A percentile compares a stretch with the other conserved stretches of the same genome.
phyloP scores from a whole-genome alignment of 2,797 vertebrate genomes.

The Morelia viridis region DNA sequence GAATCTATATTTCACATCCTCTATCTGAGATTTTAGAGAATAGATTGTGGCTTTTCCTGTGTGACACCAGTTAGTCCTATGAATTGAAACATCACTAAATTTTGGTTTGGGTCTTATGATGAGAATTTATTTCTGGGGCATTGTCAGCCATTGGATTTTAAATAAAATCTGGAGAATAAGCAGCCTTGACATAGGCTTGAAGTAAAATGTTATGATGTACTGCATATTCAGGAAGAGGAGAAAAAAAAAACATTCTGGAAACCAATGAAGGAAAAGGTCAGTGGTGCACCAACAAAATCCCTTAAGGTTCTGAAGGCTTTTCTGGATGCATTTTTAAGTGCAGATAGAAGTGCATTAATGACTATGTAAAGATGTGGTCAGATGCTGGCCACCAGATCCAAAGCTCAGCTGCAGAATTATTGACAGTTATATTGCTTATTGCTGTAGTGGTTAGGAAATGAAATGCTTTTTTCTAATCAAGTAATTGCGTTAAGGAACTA shows the following conservation, averaged over 20 bases:
- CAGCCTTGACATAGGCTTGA: constrained; percentile 43
- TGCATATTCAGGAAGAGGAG: constrained; percentile 45
- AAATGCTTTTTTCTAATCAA: constrained; percentile 70
- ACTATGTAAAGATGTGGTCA: constrained; percentile 75
- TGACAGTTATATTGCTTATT: constrained; percentile 86
- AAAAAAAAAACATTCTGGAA: constrained; percentile 50
- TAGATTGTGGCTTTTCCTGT: neutral
- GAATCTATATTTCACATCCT: neutral
- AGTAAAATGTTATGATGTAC: constrained; percentile 47
- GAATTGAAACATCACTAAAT: neutral
- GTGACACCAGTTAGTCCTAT: neutral
- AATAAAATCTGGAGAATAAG: neutral
- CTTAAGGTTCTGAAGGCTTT: constrained; percentile 61
- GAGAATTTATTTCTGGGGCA: neutral
- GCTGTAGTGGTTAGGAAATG: constrained; percentile 81
- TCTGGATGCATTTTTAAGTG: constrained; percentile 50
- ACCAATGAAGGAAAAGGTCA: constrained; percentile 71
- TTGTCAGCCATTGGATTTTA: neutral
- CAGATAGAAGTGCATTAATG: constrained; percentile 71
- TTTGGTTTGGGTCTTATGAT: neutral
- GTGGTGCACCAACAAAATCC: constrained; percentile 70
- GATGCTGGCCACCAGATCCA: constrained; percentile 63
- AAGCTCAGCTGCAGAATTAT: constrained; percentile 72
- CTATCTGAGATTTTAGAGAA: neutral
- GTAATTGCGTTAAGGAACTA: constrained; percentile 74